Evolutionary conservation across 1,140 invertebrate genomes (phyloP).

Genomic region (Bombus fervidus): DNA sequence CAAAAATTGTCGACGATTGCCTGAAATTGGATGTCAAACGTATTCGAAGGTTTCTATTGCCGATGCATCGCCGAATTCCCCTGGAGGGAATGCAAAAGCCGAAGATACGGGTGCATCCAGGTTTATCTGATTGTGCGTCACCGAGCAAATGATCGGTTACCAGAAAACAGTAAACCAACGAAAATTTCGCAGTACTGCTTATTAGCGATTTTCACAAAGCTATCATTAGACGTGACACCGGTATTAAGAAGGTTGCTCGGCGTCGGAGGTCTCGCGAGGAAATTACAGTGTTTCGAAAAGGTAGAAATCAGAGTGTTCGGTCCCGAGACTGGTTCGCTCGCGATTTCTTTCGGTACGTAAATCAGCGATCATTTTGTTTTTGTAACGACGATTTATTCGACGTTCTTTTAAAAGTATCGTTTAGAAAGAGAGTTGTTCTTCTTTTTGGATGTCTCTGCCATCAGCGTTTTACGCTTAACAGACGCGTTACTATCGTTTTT

Average conservation of each 20-base stretch:
- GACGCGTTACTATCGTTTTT: neutral
- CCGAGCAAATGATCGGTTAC: neutral
- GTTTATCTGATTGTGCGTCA: neutral
- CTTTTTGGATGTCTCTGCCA: neutral
- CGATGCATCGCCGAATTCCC: neutral
- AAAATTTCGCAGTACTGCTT: constrained; percentile 16
- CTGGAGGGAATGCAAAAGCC: neutral
- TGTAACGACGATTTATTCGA: neutral
- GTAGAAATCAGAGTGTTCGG: neutral
- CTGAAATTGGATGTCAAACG: neutral
- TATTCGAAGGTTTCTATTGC: neutral
- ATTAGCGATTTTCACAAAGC: constrained; percentile 13
- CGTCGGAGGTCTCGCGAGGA: neutral
- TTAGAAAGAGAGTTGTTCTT: neutral
- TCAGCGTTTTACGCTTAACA: neutral
- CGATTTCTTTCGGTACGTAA: neutral
- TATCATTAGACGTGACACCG: neutral
- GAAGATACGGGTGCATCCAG: neutral
- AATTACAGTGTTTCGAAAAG: constrained; percentile 18
- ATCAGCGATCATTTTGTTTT: neutral
- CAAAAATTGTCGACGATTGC: neutral
- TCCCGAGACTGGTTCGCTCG: neutral
- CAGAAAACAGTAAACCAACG: constrained; percentile 8
- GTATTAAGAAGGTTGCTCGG: neutral
- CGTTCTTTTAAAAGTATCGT: neutral